These are phyloP conservation scores for Tachina lurida DNA, from an alignment of 2,888 invertebrate genomes.

Conservation along the genomic window DNA sequence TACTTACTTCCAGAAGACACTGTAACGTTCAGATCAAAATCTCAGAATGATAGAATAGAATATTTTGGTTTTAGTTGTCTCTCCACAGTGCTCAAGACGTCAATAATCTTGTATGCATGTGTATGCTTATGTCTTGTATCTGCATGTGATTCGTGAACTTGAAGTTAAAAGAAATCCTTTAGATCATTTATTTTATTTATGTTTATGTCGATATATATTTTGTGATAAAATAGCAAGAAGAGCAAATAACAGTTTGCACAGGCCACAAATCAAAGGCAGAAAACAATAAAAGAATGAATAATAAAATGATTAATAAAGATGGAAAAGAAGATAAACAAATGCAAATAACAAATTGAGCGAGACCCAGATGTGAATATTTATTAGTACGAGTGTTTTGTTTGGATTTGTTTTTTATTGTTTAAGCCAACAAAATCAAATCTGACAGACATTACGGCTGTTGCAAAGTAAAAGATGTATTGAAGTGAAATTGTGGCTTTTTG, in stretches of 20 bases:
- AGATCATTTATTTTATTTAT: constrained; percentile 64
- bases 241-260: background rate
- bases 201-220: constrained; percentile 54
- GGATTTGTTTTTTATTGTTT: background rate
- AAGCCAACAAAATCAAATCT: constrained; percentile 20
- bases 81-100: no score
- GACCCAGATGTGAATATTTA: constrained; percentile 61
- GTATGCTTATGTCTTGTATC: background rate
- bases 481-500: background rate
- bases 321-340: constrained; percentile 33
- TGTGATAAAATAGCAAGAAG: constrained; percentile 30
- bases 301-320: constrained; percentile 63
- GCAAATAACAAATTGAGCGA: constrained; percentile 65
- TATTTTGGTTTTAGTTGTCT: no score
- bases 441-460: constrained; percentile 47
- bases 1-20: no score
- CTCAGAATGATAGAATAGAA: no score
- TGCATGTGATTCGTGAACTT: background rate
- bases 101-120: background rate
- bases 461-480: constrained; percentile 2
- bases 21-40: no score
- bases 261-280: constrained; percentile 13
- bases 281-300: constrained; percentile 48
- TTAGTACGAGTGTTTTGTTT: constrained; percentile 27
- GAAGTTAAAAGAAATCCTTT: constrained; percentile 29